Percentiles rank a stretch among this genome's conserved stretches.
Evolutionary conservation across 2,113 vertebrate genomes (phyloP).

Genomic region (Muntiacus muntjak): DNA sequence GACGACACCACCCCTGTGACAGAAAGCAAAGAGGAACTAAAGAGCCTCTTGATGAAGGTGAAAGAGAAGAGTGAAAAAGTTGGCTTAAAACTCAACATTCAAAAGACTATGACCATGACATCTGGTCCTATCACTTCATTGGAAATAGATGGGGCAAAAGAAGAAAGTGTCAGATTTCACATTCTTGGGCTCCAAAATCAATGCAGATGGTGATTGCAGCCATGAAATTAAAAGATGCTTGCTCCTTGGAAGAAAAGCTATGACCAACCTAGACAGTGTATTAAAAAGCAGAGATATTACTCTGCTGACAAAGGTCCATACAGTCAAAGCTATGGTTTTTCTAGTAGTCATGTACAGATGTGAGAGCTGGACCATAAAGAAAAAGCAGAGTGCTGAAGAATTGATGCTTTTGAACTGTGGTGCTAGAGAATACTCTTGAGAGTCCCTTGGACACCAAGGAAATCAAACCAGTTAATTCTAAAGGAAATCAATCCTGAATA

Average conservation of each 20-base stretch:
- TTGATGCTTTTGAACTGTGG: not conserved
- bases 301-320: not conserved
- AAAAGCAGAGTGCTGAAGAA: not conserved
- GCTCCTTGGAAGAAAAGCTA: not conserved
- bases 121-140: not conserved
- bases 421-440: not conserved
- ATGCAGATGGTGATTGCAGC: not conserved
- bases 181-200: not conserved
- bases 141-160: not conserved
- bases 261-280: not conserved
- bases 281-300: not conserved
- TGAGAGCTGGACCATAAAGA: not conserved
- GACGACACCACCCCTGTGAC: not conserved
- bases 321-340: not conserved
- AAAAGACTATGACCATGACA: not conserved
- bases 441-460: not conserved
- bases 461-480: not conserved
- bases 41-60: not conserved
- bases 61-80: not conserved
- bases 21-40: not conserved
- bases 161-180: not conserved
- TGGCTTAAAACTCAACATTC: not conserved
- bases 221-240: not conserved
- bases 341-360: not conserved
- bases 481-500: not conserved